Evolutionary conservation across 2,888 invertebrate species (phyloP), one percentile per base, ranked within the genome.

Genomic region (Drepana falcataria): DNA sequence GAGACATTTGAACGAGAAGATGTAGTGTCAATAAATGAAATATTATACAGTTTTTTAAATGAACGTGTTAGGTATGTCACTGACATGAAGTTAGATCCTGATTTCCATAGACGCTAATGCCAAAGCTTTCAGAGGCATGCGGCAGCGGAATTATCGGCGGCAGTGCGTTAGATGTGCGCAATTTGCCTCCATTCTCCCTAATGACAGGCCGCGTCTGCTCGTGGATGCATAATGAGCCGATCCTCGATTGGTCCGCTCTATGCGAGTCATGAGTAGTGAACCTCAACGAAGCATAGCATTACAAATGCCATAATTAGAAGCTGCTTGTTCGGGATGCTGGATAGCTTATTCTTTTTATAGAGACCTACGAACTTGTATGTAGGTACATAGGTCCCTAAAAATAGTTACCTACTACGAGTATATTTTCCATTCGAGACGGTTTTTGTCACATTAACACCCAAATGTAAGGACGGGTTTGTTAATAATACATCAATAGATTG

Each of bases 151-250:
- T 81, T 80, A 77, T 68, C 56, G 53, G 59, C 58, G 64, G 65
- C 61, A 69, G 62, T 64, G 85, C 85, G 88, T 87, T 87, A 88
- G 87, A 88, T 81, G 81, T 80, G 81, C 82, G 87, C 91, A 91
- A 91, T 91, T 91, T 89, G 83, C 83, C 83, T 81, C 85, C 87
- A 90, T 90, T 90, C 87, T 84, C 69, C 66, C 69, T 91, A 91
- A 91, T 91, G 83, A 89, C 88, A 90, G 91, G 75, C 83, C 86
- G 83, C 86, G 77, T 71, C 67, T 68, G 64, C 69, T 61, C 70
- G 72, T 80, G 81, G 79, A 81, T 77, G 80, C 85, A 91, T 91
- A 91, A 91, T 91, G 82, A 91, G 87, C 79, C 81, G 81, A 81
- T 81, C 80, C 80, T 77, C 68, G 81, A 85, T 87, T 85, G 83